Conservation (phyloP, 2,113 vertebrate species). For the Cryptotis parvus region DNA sequence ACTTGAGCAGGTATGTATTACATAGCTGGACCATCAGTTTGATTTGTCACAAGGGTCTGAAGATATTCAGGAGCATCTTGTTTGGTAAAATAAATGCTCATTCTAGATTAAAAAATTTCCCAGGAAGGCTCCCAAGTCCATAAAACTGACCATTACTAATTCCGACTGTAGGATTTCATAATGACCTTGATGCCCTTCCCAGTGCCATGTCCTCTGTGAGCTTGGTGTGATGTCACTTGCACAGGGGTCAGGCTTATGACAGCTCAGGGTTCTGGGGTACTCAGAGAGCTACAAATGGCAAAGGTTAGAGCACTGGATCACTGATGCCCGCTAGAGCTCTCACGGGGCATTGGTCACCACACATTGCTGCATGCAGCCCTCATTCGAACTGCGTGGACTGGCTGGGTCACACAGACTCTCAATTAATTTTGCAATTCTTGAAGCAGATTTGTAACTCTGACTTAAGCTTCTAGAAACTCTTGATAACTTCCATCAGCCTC, state of each 20-base stretch:
- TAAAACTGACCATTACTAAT: not conserved
- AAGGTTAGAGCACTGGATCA: not conserved
- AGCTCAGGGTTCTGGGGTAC: accelerated
- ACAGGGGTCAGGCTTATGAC: not conserved
- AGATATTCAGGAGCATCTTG: not conserved
- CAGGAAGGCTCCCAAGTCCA: not conserved
- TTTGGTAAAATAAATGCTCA: not conserved
- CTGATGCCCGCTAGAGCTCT: no score
- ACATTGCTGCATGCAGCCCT: not conserved
- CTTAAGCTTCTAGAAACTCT: not conserved
- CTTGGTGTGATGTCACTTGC: not conserved
- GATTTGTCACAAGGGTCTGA: not conserved
- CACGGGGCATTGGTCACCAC: no score
- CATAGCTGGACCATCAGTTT: not conserved
- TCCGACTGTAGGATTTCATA: not conserved
- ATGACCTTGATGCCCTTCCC: not conserved
- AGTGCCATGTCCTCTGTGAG: not conserved
- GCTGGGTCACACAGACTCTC: accelerated
- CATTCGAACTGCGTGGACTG: not conserved
- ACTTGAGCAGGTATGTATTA: not conserved
- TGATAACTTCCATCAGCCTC: not conserved
- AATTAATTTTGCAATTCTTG: no score
- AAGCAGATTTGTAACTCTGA: not conserved
- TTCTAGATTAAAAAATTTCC: not conserved
- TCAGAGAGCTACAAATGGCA: not conserved